phyloP scores from a whole-genome alignment of 2,888 invertebrate genomes.

The Altica lythri region DNA sequence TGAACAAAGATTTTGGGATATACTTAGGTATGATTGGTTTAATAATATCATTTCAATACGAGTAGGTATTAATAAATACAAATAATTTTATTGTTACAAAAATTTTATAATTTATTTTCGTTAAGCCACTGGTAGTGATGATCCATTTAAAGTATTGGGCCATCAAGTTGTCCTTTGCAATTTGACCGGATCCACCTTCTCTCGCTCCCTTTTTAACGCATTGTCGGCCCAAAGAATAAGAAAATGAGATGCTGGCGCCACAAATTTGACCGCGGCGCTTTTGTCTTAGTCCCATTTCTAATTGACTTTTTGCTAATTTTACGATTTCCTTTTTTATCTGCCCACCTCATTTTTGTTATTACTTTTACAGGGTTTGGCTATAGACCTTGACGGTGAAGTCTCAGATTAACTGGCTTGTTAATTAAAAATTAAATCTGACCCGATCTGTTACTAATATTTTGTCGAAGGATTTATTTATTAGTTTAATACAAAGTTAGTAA shows the following conservation, averaged over 20 bases:
- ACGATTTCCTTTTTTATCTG: constrained; percentile 33
- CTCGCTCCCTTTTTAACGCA: constrained; percentile 20
- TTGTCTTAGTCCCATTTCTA: constrained; percentile 43
- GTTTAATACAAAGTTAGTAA: too few relatives aligned
- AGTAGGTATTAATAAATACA: too few relatives aligned
- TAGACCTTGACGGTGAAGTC: not conserved
- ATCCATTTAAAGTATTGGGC: constrained; percentile 16
- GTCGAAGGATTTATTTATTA: too few relatives aligned
- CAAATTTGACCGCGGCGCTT: constrained; percentile 39
- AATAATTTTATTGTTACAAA: too few relatives aligned
- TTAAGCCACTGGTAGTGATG: constrained; percentile 6
- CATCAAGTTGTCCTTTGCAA: constrained; percentile 30
- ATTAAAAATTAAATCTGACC: constrained; percentile 5
- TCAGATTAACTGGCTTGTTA: constrained; percentile 4
- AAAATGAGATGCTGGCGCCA: constrained; percentile 41
- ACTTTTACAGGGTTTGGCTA: constrained; percentile 17
- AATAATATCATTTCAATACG: too few relatives aligned
- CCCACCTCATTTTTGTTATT: constrained; percentile 28
- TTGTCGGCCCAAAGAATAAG: constrained; percentile 24
- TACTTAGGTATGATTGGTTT: too few relatives aligned
- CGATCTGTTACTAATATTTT: too few relatives aligned
- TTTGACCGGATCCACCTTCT: constrained; percentile 24
- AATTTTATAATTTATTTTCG: too few relatives aligned
- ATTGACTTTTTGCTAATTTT: constrained; percentile 46
- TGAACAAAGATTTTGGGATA: too few relatives aligned